These are phyloP conservation scores for Crotophaga sulcirostris DNA, from an alignment of 2,113 vertebrate species.

Conservation along the genomic window DNA sequence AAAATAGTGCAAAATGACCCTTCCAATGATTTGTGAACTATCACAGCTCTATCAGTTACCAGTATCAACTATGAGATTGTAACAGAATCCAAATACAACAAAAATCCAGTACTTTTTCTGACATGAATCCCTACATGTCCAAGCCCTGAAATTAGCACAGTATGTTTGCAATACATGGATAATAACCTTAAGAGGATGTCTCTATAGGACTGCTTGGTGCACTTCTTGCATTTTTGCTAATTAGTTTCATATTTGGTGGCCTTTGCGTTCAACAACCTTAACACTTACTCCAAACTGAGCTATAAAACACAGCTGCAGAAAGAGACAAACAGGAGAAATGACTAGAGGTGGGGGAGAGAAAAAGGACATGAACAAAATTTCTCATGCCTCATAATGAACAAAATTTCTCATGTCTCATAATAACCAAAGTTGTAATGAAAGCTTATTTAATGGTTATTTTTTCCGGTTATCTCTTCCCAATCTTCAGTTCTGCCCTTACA, in stretches of 20 bases:
- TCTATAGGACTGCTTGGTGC: background rate
- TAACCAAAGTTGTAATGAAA: background rate
- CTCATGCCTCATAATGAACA: background rate
- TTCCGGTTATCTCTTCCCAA: background rate
- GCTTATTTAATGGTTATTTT: background rate
- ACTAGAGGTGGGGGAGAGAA: background rate
- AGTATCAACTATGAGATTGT: background rate
- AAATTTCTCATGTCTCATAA: background rate
- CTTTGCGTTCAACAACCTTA: background rate
- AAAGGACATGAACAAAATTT: background rate
- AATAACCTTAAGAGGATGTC: background rate
- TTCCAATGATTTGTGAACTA: background rate
- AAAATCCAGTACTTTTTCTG: background rate
- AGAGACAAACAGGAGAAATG: background rate
- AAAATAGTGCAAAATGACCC: background rate
- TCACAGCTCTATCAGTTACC: background rate
- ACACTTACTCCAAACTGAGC: background rate
- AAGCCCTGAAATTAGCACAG: background rate
- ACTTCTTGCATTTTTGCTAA: background rate
- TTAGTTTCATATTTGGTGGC: background rate
- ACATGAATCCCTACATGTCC: background rate
- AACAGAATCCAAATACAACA: background rate
- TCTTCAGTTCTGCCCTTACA: background rate
- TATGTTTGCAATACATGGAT: background rate
- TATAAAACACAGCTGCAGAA: background rate